These are phyloP conservation scores for Scytalopus superciliaris DNA, from an alignment of 2,113 vertebrate genomes.

Conservation along the genomic window DNA sequence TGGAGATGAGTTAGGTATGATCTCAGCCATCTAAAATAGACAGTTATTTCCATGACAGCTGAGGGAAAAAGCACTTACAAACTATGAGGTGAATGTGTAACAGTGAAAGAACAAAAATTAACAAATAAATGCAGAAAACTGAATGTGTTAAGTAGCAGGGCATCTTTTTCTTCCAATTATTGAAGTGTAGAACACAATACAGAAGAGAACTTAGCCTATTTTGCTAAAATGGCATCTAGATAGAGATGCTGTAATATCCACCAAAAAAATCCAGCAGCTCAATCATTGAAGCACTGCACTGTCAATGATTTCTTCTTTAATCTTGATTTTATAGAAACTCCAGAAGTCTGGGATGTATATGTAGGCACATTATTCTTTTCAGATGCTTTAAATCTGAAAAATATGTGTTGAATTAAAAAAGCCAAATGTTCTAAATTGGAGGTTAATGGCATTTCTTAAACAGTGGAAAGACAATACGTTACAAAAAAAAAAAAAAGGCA, in stretches of 20 bases:
- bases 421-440: not conserved
- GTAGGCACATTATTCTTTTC: not conserved
- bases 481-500: not conserved
- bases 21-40: not conserved
- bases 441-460: not conserved
- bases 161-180: not conserved
- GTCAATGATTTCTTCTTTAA: not conserved
- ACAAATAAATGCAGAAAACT: not conserved
- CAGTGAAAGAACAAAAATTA: not conserved
- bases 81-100: not conserved
- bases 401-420: not conserved
- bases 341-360: not conserved
- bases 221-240: not conserved
- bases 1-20: not conserved
- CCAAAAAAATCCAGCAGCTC: not conserved
- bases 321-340: not conserved
- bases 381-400: not conserved
- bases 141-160: rapidly evolving
- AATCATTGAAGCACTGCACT: not conserved
- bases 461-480: not conserved
- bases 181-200: not conserved
- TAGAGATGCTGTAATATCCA: not conserved
- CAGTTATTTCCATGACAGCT: not conserved
- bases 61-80: not conserved
- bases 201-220: not conserved